These are phyloP conservation scores for Dreissena rostriformis DNA, from an alignment of 1,140 invertebrate species.

Conservation along the genomic window DNA sequence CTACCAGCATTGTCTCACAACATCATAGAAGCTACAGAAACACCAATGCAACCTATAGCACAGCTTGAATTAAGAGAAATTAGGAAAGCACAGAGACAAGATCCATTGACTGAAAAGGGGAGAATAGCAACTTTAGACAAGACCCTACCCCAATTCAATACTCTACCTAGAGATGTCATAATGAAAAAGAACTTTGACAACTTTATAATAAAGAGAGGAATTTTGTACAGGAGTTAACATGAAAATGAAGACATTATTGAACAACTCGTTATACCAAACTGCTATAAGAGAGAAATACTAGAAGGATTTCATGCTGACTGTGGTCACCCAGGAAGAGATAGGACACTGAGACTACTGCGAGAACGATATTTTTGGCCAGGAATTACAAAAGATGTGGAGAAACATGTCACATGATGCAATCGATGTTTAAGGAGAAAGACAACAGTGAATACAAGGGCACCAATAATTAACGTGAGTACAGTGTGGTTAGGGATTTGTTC, in stretches of 20 bases:
- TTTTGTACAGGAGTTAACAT: background rate
- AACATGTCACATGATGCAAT: slow-evolving; percentile 26
- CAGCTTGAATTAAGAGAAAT: slow-evolving; percentile 12
- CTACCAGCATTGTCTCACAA: background rate
- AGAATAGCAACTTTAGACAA: slow-evolving; percentile 5
- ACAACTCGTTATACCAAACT: slow-evolving; percentile 19
- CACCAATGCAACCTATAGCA: slow-evolving; percentile 7
- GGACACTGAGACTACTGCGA: background rate
- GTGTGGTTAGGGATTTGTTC: too few species aligned
- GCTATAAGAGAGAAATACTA: slow-evolving; percentile 5
- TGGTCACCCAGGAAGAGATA: slow-evolving; percentile 15
- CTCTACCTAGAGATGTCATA: background rate
- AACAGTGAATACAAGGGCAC: background rate
- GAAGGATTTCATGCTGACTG: background rate
- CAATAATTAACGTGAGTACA: slow-evolving; percentile 23
- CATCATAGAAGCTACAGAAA: slow-evolving; percentile 36
- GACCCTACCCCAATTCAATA: background rate
- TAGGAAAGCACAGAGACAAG: slow-evolving; percentile 20
- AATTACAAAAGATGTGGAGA: slow-evolving; percentile 5
- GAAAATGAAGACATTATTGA: background rate
- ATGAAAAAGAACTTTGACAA: slow-evolving; percentile 25
- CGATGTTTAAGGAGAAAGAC: slow-evolving; percentile 47
- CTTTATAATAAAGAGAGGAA: slow-evolving; percentile 14
- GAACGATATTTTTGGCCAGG: slow-evolving; percentile 8
- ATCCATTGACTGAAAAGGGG: slow-evolving; percentile 13